Evolutionary conservation across 2,113 vertebrate species (phyloP).

Genomic region (Myiozetetes cayanensis): DNA sequence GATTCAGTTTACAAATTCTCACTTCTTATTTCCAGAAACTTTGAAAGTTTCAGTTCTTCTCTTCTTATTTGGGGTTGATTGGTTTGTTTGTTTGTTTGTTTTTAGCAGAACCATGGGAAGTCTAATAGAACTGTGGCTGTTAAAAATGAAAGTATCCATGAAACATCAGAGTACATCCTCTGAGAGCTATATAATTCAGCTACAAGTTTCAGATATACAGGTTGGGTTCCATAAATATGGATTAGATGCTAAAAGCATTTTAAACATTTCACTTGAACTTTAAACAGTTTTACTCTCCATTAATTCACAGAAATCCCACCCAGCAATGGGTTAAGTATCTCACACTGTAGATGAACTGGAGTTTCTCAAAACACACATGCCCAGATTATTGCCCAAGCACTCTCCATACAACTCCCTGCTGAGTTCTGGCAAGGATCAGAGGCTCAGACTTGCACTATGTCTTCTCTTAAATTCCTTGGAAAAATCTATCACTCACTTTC

Average conservation of each 20-base stretch:
- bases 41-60: background rate
- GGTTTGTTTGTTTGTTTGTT: background rate
- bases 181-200: background rate
- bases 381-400: background rate
- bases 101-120: background rate
- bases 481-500: background rate
- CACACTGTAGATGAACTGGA: background rate
- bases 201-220: fast-evolving
- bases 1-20: background rate
- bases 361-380: fast-evolving
- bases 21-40: background rate
- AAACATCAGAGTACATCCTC: background rate
- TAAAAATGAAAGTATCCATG: background rate
- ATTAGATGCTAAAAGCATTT: background rate
- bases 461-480: background rate
- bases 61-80: background rate
- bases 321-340: background rate
- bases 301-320: background rate
- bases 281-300: background rate
- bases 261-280: background rate
- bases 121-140: background rate
- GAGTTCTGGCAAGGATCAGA: background rate
- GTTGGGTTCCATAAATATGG: background rate
- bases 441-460: background rate
- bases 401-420: background rate